phyloP scores from a whole-genome alignment of 2,888 invertebrate species.

The Pterostichus niger region DNA sequence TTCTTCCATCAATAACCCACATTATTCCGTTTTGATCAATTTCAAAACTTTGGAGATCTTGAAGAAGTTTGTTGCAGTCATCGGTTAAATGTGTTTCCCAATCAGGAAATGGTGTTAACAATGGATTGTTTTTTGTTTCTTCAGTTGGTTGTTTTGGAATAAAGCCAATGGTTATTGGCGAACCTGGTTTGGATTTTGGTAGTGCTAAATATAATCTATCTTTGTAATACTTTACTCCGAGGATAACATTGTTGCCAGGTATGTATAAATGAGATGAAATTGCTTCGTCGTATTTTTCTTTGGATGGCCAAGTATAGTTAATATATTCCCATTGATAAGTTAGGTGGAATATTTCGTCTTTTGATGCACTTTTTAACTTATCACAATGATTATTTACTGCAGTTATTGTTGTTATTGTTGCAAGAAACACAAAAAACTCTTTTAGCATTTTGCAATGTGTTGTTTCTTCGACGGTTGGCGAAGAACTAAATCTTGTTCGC shows the following conservation, averaged over 20 bases:
- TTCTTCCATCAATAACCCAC: constrained; percentile 85
- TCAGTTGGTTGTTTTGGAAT: constrained; percentile 73
- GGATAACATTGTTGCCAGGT: constrained; percentile 83
- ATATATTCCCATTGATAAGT: constrained; percentile 86
- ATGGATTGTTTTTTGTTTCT: constrained; percentile 77
- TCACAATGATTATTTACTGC: constrained; percentile 7
- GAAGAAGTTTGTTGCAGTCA: constrained; percentile 82
- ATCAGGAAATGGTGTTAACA: constrained; percentile 84
- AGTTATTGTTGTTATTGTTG: not conserved
- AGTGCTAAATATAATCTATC: constrained; percentile 83
- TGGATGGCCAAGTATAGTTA: constrained; percentile 84
- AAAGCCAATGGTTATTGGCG: constrained; percentile 84
- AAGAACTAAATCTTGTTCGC: not conserved
- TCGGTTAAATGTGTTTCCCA: constrained; percentile 84
- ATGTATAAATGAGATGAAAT: constrained; percentile 81
- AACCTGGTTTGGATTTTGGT: constrained; percentile 84
- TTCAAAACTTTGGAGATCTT: constrained; percentile 87
- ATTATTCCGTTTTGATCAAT: constrained; percentile 85
- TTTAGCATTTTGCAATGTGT: not conserved
- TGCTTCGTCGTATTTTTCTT: constrained; percentile 79
- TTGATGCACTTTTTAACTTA: constrained; percentile 23
- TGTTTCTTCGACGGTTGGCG: not conserved
- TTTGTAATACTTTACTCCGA: constrained; percentile 85
- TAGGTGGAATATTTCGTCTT: constrained; percentile 79
- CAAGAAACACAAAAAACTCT: not conserved